Conservation (phyloP, 2,113 vertebrate genomes). For the Eolophus roseicapilla region DNA sequence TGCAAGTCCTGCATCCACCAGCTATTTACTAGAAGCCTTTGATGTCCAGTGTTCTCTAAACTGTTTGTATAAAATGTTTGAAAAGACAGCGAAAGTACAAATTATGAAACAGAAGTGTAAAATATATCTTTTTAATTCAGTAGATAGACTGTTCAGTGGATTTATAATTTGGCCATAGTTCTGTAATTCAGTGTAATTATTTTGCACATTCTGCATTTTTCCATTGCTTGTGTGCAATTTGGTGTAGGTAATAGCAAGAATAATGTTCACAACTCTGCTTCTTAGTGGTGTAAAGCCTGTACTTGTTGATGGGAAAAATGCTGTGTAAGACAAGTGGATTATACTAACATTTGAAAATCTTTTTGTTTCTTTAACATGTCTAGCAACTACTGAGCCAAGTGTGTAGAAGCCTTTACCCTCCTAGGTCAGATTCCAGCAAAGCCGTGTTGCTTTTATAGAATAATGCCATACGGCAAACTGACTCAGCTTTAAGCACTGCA, state of each 20-base stretch:
- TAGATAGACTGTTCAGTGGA: neutral
- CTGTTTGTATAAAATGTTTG: neutral
- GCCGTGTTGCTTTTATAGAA: slow-evolving; percentile 9
- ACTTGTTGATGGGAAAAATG: neutral
- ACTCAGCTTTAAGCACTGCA: slow-evolving; percentile 49
- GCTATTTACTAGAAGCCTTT: neutral
- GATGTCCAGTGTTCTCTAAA: neutral
- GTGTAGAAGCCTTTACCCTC: slow-evolving; percentile 28
- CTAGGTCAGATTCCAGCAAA: slow-evolving; percentile 55
- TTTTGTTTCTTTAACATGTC: slow-evolving; percentile 54
- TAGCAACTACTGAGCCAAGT: slow-evolving; percentile 43
- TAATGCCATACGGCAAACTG: slow-evolving; percentile 37
- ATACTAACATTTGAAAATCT: neutral
- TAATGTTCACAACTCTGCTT: neutral
- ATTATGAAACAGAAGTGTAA: neutral
- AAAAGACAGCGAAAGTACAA: neutral
- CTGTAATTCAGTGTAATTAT: slow-evolving; percentile 20
- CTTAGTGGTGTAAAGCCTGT: neutral
- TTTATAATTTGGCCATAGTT: neutral
- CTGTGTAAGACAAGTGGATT: neutral
- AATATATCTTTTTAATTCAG: neutral
- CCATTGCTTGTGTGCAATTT: neutral
- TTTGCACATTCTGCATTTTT: neutral
- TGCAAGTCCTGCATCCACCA: neutral
- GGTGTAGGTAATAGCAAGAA: neutral